Evolutionary conservation across 2,888 invertebrate genomes (phyloP).

Genomic region (Bellardia bayeri): DNA sequence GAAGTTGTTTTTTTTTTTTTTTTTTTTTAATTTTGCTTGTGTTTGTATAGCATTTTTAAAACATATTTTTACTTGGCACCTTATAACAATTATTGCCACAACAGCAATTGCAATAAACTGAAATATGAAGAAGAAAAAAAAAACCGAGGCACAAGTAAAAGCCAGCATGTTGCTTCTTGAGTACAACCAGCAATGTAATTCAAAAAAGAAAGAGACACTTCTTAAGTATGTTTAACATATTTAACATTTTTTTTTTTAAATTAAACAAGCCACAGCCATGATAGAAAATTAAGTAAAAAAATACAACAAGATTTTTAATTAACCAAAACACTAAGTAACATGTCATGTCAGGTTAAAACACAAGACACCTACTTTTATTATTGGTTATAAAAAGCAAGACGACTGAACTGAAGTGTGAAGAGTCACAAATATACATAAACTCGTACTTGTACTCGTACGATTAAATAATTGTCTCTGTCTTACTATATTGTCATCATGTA

Average conservation of each 20-base stretch:
- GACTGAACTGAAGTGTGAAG: conserved; percentile 35
- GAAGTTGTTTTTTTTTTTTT: conserved; percentile 67
- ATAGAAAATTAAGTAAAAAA: not conserved
- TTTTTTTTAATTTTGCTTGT: conserved; percentile 21
- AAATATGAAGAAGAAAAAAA: not conserved
- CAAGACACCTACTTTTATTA: conserved; percentile 13
- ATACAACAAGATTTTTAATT: conserved; percentile 60
- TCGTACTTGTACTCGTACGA: not conserved
- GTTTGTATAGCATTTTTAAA: conserved; percentile 46
- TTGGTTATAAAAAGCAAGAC: conserved; percentile 9
- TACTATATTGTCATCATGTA: not conserved
- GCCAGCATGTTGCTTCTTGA: conserved; percentile 40
- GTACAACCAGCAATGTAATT: conserved; percentile 27
- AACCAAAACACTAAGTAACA: conserved; percentile 59
- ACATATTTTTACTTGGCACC: conserved; percentile 70
- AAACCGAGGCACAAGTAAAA: not conserved
- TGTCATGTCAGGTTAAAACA: conserved; percentile 23
- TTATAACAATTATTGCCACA: conserved; percentile 68
- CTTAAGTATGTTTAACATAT: conserved; percentile 61
- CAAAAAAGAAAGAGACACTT: conserved; percentile 32
- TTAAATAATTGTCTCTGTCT: conserved; percentile 19
- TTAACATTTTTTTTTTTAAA: conserved; percentile 33
- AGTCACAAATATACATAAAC: conserved; percentile 32
- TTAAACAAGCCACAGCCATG: conserved; percentile 13
- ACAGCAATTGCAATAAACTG: conserved; percentile 60